Base-by-base conservation (phyloP, 2,888 invertebrate genomes). In the Gryllus longicercus region DNA sequence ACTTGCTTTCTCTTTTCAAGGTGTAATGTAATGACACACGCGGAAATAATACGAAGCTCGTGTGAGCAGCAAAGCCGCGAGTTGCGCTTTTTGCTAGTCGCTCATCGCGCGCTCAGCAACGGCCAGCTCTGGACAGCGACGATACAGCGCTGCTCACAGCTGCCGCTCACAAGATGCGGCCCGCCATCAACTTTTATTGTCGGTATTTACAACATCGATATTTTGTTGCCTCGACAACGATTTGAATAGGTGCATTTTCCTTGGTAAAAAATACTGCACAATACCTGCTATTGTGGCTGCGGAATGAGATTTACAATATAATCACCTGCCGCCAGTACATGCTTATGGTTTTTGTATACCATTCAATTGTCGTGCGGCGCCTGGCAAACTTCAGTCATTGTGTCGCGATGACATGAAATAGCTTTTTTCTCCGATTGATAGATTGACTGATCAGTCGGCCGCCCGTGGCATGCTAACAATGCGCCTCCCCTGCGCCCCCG, bases 391-490 rank as follows among this genome's bases (percentile, higher is more conserved):
- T 63, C 63, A 63, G 63, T 63, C 63, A 63, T 63, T 63, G 63
- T 63, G 63, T 63, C 63, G 63, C 63, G 8, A 18, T 63, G 63
- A 63, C 63, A 63, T 63, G 63, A 63, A 63, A 63, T 63, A 63
- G 63, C 63, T 63, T 63, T 63, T 63, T 63, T 63, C 63, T 63
- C 63, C 63, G 63, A 63, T 11, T 63, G 63, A 63, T 63, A 63
- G 63, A 63, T 63, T 63, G 63, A 63, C 63, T 63, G 63, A 63
- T 63, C 63, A 63, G 63, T 63, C 63, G 63, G 63, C 63, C 14
- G 5, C 63, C 63, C 63, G 63, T 63, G 63, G 63, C 63, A 63
- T n/a, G 63, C 63, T 63, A 63, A 63, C 63, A 63, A 63, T 63
- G n/a, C 63, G n/a, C 63, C 12, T 14, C 63, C 8, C n/a, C 3